Conservation (phyloP, 2,888 invertebrate species). For the Gymnoscelis rufifasciata region DNA sequence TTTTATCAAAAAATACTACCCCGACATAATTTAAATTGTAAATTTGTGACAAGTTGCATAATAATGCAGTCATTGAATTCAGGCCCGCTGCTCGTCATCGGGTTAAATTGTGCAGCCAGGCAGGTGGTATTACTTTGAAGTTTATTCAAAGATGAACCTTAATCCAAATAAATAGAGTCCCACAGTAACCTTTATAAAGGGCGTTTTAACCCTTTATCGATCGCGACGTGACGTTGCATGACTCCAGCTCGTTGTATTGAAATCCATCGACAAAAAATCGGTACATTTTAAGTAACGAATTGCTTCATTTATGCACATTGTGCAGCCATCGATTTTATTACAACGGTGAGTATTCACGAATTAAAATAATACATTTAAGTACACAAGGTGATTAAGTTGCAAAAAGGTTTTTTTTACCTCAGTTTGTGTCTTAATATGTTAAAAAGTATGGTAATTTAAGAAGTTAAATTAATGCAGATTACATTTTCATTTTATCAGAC, state of each 20-base stretch:
- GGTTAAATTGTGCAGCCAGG: slow-evolving; percentile 18
- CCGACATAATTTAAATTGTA: slow-evolving; percentile 19
- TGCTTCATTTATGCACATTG: slow-evolving; percentile 2
- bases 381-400: too few species aligned
- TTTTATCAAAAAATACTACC: slow-evolving; percentile 9
- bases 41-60: slow-evolving; percentile 24
- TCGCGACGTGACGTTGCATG: slow-evolving; percentile 15
- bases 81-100: slow-evolving; percentile 10
- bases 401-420: too few species aligned
- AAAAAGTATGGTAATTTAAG: too few species aligned
- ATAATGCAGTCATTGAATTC: slow-evolving; percentile 23
- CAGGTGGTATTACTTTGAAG: slow-evolving; percentile 15
- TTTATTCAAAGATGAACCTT: slow-evolving; percentile 5
- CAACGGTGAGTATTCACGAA: too few species aligned
- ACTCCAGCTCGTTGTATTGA: slow-evolving; percentile 12
- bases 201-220: slow-evolving; percentile 10
- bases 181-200: neutral
- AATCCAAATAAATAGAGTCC: neutral
- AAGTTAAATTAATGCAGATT: too few species aligned
- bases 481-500: too few species aligned
- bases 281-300: slow-evolving; percentile 2
- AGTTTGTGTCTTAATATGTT: too few species aligned
- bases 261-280: slow-evolving; percentile 11
- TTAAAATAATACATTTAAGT: too few species aligned
- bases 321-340: neutral